Percentiles rank a stretch among this genome's conserved stretches.
phyloP scores from a whole-genome alignment of 2,113 vertebrate genomes.

The Erythrocercus mccallii region DNA sequence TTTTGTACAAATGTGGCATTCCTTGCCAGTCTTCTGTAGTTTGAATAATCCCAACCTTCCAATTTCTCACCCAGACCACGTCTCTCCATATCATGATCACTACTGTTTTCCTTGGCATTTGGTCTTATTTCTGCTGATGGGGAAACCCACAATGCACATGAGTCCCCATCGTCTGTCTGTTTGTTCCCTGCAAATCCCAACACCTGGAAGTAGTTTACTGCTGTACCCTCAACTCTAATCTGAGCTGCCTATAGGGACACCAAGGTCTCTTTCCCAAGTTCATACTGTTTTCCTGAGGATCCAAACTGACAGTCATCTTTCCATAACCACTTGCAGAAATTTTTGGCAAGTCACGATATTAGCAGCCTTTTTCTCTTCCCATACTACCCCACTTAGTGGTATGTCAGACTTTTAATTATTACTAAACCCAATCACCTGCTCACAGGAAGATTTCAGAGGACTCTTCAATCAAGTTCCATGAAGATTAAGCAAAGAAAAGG shows the following conservation, averaged over 20 bases:
- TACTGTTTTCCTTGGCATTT: neutral
- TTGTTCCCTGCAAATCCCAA: neutral
- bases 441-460: neutral
- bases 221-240: neutral
- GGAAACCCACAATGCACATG: neutral
- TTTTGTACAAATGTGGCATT: neutral
- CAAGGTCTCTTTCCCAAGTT: neutral
- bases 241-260: neutral
- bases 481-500: neutral
- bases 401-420: neutral
- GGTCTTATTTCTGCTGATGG: neutral
- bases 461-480: neutral
- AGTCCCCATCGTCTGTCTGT: neutral
- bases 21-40: neutral
- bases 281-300: neutral
- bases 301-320: neutral
- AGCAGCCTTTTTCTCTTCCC: neutral
- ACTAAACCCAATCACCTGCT: neutral
- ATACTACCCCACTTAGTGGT: neutral
- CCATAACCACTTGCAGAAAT: neutral
- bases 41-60: neutral
- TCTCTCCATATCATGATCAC: neutral
- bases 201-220: neutral
- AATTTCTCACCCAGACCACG: neutral
- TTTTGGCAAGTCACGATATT: neutral